phyloP scores from a whole-genome alignment of 2,113 vertebrate species.

The Caretta caretta region DNA sequence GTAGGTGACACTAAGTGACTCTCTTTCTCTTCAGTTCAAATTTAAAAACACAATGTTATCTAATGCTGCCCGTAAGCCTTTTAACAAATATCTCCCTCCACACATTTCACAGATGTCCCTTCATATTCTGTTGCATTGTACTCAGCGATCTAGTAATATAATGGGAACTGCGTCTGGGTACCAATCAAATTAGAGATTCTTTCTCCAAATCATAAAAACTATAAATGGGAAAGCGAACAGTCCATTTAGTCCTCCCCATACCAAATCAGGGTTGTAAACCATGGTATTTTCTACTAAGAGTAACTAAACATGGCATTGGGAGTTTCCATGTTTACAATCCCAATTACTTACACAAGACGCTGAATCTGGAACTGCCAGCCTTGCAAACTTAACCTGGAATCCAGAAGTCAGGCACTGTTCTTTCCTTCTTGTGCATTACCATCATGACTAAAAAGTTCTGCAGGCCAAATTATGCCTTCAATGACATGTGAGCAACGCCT shows the following conservation, averaged over 20 bases:
- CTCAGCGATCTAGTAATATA: slow-evolving; percentile 4
- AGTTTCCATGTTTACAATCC: neutral
- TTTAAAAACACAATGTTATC: neutral
- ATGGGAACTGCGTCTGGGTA: neutral
- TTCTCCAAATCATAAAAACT: slow-evolving; percentile 23
- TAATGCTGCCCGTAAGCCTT: neutral
- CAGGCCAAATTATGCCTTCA: accelerated
- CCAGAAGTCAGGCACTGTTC: neutral
- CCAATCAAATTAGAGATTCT: slow-evolving; percentile 17
- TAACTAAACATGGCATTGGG: neutral
- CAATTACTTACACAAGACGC: neutral
- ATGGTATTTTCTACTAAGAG: neutral
- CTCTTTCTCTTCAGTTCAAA: neutral
- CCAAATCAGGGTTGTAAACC: accelerated
- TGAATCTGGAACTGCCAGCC: neutral
- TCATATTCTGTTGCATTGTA: neutral
- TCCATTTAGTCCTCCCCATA: slow-evolving; percentile 22
- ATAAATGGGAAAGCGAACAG: slow-evolving; percentile 14
- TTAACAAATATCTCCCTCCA: neutral
- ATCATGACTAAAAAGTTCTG: neutral
- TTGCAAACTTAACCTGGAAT: neutral
- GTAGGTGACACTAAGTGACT: neutral
- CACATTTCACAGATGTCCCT: neutral
- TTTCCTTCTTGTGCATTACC: too few species aligned
- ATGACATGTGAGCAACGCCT: accelerated